Conservation (phyloP, 2,113 vertebrate genomes). For the Tychaedon coryphoeus region DNA sequence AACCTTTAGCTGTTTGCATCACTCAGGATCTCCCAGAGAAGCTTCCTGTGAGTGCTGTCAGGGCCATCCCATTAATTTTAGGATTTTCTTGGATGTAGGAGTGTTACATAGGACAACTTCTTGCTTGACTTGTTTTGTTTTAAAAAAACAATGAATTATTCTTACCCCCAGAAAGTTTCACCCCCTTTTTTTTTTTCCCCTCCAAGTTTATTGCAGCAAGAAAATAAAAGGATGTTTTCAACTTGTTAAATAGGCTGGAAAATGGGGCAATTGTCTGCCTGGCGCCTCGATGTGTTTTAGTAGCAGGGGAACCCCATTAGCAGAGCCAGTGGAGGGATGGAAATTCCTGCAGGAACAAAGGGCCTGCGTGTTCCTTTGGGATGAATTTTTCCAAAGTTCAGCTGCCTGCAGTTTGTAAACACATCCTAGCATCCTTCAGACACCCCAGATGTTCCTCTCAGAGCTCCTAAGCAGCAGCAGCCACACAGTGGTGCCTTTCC, state of each 20-base stretch:
- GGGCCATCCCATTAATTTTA: background rate
- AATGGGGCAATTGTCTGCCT: conserved; percentile 38
- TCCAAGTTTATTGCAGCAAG: background rate
- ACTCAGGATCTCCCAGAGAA: background rate
- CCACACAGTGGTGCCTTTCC: background rate
- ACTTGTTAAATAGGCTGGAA: conserved; percentile 61
- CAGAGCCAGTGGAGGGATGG: background rate
- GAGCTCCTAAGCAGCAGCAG: background rate
- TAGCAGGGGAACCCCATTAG: conserved; percentile 1
- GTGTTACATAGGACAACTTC: background rate
- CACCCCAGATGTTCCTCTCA: background rate
- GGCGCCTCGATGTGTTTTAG: background rate
- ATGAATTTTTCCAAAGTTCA: background rate
- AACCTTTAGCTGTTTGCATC: background rate
- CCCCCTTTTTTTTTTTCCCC: background rate
- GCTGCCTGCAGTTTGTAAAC: background rate
- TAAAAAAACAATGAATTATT: background rate
- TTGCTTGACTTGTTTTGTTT: background rate
- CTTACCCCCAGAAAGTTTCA: background rate
- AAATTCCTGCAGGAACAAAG: conserved; percentile 14
- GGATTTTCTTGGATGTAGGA: background rate
- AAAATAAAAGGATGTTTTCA: conserved; percentile 35
- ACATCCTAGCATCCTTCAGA: background rate
- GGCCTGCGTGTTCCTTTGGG: background rate
- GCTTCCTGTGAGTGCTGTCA: background rate